Evolutionary conservation across 2,888 invertebrate species (phyloP).

Genomic region (Eupithecia subumbrata): DNA sequence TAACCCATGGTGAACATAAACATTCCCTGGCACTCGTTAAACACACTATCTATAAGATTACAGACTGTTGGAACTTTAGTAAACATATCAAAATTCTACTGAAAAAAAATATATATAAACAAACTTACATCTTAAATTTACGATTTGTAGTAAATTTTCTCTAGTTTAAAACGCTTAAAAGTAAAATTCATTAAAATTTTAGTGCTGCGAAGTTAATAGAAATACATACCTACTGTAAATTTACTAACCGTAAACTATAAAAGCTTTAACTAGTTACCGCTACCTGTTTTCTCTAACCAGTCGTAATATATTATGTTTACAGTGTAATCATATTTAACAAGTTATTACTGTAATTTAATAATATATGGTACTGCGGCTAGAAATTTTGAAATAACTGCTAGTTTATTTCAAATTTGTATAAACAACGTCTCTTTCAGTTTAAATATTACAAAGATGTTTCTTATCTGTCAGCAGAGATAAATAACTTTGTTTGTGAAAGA

Average conservation of each 20-base stretch:
- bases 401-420: conserved; percentile 9
- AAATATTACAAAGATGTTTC: conserved; percentile 22
- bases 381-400: not conserved
- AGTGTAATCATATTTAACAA: not conserved
- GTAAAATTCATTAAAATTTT: not conserved
- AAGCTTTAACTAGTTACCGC: conserved; percentile 3
- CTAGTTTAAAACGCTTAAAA: not conserved
- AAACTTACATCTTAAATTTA: not conserved
- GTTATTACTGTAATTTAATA: not conserved
- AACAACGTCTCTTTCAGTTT: not conserved
- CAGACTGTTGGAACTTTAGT: not conserved
- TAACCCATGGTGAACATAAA: conserved; percentile 46
- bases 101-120: not conserved
- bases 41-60: conserved; percentile 8
- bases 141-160: not conserved
- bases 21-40: conserved; percentile 36
- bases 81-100: not conserved
- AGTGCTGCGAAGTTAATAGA: not conserved
- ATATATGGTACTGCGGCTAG: not conserved
- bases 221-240: not conserved
- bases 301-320: not conserved
- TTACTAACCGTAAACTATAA: not conserved
- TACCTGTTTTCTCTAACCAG: not conserved
- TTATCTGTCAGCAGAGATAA: conserved; percentile 29
- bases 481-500: conserved; percentile 41